phyloP scores from a whole-genome alignment of 2,888 invertebrate genomes.

The Tinea pellionella region DNA sequence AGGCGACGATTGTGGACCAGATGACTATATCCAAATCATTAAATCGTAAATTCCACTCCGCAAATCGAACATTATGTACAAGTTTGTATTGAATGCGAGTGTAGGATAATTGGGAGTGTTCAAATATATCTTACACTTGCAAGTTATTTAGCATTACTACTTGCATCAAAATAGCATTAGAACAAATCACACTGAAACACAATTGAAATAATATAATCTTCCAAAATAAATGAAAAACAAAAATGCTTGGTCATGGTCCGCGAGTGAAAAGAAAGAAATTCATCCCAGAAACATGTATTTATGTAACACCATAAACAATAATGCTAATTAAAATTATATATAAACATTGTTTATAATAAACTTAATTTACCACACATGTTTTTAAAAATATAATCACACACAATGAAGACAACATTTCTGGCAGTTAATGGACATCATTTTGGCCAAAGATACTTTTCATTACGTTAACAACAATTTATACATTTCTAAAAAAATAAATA shows the following conservation, averaged over 20 bases:
- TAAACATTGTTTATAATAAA: slow-evolving; percentile 26
- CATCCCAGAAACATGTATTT: slow-evolving; percentile 40
- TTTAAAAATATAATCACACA: background rate
- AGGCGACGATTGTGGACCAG: slow-evolving; percentile 44
- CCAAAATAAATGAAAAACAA: slow-evolving; percentile 59
- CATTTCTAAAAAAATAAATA: background rate
- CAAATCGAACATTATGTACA: slow-evolving; percentile 2
- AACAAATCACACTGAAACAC: slow-evolving; percentile 21
- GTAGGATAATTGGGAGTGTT: background rate
- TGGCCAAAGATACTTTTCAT: background rate
- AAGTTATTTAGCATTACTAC: slow-evolving; percentile 24
- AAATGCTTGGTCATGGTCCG: background rate
- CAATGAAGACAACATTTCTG: slow-evolving; percentile 25
- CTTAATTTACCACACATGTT: background rate
- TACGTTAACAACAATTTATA: background rate
- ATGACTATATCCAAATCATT: slow-evolving; percentile 24
- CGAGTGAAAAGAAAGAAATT: background rate
- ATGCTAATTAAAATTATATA: slow-evolving; percentile 41
- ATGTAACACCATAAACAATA: slow-evolving; percentile 56
- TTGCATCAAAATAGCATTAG: slow-evolving; percentile 49
- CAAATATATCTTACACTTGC: background rate
- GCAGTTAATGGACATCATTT: slow-evolving; percentile 32
- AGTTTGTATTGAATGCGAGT: background rate
- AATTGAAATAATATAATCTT: slow-evolving; percentile 43
- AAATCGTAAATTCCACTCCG: slow-evolving; percentile 2